These are phyloP conservation scores for Synanthedon myopaeformis DNA, from an alignment of 2,888 invertebrate species.

Conservation along the genomic window DNA sequence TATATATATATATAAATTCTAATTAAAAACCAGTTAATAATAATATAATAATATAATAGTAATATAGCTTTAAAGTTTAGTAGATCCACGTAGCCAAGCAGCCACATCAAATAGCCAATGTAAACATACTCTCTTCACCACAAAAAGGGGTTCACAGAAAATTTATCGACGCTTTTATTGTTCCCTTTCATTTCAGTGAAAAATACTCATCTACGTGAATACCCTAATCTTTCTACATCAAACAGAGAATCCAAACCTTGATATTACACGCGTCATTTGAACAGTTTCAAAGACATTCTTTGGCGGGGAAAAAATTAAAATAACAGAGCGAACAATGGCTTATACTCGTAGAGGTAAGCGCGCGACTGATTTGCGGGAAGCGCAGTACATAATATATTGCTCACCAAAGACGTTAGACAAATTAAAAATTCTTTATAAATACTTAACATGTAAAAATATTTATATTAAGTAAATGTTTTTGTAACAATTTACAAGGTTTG, in stretches of 20 bases:
- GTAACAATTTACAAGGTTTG: no score
- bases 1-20: no score
- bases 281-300: constrained; percentile 66
- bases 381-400: constrained; percentile 13
- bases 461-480: no score
- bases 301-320: constrained; percentile 59
- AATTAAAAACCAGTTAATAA: no score
- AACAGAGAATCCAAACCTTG: constrained; percentile 52
- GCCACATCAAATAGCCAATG: constrained; percentile 38
- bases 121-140: constrained; percentile 31
- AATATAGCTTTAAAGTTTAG: no score
- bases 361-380: constrained; percentile 34
- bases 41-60: no score
- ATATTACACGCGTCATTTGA: constrained; percentile 69
- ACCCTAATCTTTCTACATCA: constrained; percentile 63
- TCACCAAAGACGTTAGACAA: constrained; percentile 24
- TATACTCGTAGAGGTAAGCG: constrained; percentile 13
- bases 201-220: constrained; percentile 54
- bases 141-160: constrained; percentile 35
- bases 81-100: constrained; percentile 14
- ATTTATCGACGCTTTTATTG: constrained; percentile 39
- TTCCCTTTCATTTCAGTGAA: constrained; percentile 44
- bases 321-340: constrained; percentile 49
- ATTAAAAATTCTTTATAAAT: constrained; percentile 49
- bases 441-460: neutral